Conservation (phyloP, 1,140 invertebrate genomes). For the Hesperophylax magnus region DNA sequence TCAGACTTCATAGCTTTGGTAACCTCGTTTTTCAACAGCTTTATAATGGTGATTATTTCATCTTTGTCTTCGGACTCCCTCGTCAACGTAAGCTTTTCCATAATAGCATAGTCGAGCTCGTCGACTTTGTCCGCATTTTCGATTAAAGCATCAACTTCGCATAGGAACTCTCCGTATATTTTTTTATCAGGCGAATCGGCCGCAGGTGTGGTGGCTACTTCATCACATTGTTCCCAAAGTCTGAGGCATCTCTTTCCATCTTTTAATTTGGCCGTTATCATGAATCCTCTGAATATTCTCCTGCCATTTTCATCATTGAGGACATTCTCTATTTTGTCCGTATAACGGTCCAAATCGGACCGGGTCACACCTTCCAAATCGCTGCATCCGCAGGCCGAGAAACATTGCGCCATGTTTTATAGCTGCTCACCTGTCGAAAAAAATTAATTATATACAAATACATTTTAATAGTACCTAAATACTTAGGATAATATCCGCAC, state of each 20-base stretch:
- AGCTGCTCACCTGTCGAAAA: slow-evolving; percentile 41
- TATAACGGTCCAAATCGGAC: slow-evolving; percentile 68
- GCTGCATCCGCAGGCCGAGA: slow-evolving; percentile 66
- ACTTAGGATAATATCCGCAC: no score
- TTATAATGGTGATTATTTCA: slow-evolving; percentile 62
- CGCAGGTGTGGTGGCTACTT: slow-evolving; percentile 57
- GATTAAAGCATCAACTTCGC: slow-evolving; percentile 58
- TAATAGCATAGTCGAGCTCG: slow-evolving; percentile 65
- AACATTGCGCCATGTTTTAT: slow-evolving; percentile 66
- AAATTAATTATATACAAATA: not conserved
- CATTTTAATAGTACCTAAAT: not conserved
- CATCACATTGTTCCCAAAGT: slow-evolving; percentile 66
- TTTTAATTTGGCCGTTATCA: slow-evolving; percentile 65
- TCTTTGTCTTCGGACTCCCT: slow-evolving; percentile 63
- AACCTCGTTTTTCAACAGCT: slow-evolving; percentile 63
- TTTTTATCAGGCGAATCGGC: slow-evolving; percentile 59
- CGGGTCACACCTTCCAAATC: slow-evolving; percentile 65
- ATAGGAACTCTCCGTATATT: slow-evolving; percentile 59
- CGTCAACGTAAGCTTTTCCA: slow-evolving; percentile 63
- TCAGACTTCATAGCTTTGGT: slow-evolving; percentile 64
- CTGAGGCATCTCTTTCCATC: slow-evolving; percentile 62
- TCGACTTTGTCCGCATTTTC: slow-evolving; percentile 65
- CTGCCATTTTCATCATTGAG: slow-evolving; percentile 67
- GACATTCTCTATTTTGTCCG: slow-evolving; percentile 69
- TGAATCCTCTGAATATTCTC: slow-evolving; percentile 66